phyloP scores from a whole-genome alignment of 2,888 invertebrate species.

The Brenthis daphne region DNA sequence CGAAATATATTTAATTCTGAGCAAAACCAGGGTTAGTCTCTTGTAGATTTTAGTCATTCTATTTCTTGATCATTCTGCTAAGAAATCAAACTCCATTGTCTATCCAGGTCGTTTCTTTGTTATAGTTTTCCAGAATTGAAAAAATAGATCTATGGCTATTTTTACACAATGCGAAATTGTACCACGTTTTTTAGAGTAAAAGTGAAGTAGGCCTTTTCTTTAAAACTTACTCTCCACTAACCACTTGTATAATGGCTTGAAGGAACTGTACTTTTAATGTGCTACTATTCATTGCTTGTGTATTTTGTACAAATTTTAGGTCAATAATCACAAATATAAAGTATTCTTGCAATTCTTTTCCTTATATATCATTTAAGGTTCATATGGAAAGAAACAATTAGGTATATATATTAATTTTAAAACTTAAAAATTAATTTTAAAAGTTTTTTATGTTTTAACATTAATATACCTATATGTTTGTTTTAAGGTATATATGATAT shows the following conservation, averaged over 20 bases:
- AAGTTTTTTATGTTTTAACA: too few relatives aligned
- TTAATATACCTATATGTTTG: too few relatives aligned
- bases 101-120: conserved; percentile 10
- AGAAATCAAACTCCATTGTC: conserved; percentile 12
- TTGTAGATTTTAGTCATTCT: background rate
- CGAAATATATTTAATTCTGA: too few relatives aligned
- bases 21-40: too few relatives aligned
- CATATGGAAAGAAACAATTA: too few relatives aligned
- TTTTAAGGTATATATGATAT: too few relatives aligned
- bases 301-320: background rate
- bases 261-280: conserved; percentile 9
- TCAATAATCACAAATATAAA: background rate
- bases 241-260: conserved; percentile 11
- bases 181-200: conserved; percentile 1
- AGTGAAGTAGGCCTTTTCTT: conserved; percentile 15
- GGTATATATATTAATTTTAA: too few relatives aligned
- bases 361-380: too few relatives aligned
- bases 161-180: conserved; percentile 19
- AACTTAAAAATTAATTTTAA: too few relatives aligned
- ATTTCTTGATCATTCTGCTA: conserved; percentile 6
- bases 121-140: background rate
- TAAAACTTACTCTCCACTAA: conserved; percentile 23
- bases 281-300: background rate
- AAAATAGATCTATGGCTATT: conserved; percentile 8
- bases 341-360: background rate